Percentiles rank a stretch among this genome's conserved stretches.
Evolutionary conservation across 2,888 invertebrate species (phyloP).

Genomic region (Tinea trinotella): DNA sequence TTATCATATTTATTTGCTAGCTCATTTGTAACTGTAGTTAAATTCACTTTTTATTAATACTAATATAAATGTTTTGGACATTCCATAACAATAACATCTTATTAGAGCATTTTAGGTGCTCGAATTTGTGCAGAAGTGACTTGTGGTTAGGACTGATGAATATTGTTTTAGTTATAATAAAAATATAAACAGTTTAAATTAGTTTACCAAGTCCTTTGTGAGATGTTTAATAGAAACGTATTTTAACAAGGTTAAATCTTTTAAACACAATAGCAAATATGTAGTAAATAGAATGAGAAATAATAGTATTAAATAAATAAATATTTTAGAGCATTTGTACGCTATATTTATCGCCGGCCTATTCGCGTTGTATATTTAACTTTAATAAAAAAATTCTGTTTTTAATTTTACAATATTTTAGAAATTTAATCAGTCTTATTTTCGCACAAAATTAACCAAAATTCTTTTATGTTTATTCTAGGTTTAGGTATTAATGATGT

Average conservation of each 20-base stretch:
- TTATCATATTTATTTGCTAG: too few relatives aligned
- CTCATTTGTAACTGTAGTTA: too few relatives aligned
- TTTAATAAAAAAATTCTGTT: not conserved
- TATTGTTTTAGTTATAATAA: not conserved
- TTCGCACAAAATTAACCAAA: conserved; percentile 5
- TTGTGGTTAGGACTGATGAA: conserved; percentile 1
- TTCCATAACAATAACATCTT: too few relatives aligned
- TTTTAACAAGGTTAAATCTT: too few relatives aligned
- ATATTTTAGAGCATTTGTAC: too few relatives aligned
- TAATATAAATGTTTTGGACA: too few relatives aligned
- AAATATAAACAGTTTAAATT: not conserved
- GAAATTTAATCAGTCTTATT: not conserved
- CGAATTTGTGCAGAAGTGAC: not conserved
- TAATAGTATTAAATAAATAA: too few relatives aligned
- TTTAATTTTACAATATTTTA: not conserved
- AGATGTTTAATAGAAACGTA: too few relatives aligned
- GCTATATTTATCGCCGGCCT: too few relatives aligned
- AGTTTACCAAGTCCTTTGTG: not conserved
- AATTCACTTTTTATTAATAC: too few relatives aligned
- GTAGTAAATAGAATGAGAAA: too few relatives aligned
- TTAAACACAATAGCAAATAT: too few relatives aligned
- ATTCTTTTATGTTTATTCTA: not conserved
- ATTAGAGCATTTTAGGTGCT: not conserved
- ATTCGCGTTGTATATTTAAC: not conserved
- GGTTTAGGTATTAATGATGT: not conserved